A percentile compares a stretch with the other conserved stretches of the same genome.
These are phyloP conservation scores for Eilema sororculum DNA, from an alignment of 2,888 invertebrate species.

Conservation along the genomic window DNA sequence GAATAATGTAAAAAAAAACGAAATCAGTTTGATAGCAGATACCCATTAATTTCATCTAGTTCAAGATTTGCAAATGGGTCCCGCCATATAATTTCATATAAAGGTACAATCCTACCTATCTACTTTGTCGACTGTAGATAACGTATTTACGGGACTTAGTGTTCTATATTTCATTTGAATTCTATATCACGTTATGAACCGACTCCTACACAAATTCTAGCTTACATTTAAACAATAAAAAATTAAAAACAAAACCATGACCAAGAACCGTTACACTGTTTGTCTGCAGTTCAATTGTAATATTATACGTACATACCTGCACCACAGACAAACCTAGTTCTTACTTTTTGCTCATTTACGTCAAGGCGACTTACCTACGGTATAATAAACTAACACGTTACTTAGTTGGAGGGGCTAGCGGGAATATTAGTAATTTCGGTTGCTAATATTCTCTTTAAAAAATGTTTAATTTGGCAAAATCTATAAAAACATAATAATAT, in stretches of 20 bases:
- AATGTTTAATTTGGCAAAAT: background rate
- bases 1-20: background rate
- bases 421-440: no score
- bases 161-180: background rate
- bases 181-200: no score
- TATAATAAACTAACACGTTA: background rate
- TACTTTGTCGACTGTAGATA: no score
- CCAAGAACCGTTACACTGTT: background rate
- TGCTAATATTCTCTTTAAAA: no score
- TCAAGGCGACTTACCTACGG: background rate
- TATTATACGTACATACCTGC: background rate
- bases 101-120: no score
- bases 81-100: no score
- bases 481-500: no score
- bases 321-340: background rate
- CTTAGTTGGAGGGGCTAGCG: no score
- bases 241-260: background rate
- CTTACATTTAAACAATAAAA: background rate
- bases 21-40: no score
- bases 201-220: background rate
- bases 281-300: background rate
- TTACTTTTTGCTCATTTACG: background rate
- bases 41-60: no score
- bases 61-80: no score
- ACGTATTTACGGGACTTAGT: background rate